phyloP scores from a whole-genome alignment of 2,797 vertebrate genomes.

The Rhodeus uyekii region DNA sequence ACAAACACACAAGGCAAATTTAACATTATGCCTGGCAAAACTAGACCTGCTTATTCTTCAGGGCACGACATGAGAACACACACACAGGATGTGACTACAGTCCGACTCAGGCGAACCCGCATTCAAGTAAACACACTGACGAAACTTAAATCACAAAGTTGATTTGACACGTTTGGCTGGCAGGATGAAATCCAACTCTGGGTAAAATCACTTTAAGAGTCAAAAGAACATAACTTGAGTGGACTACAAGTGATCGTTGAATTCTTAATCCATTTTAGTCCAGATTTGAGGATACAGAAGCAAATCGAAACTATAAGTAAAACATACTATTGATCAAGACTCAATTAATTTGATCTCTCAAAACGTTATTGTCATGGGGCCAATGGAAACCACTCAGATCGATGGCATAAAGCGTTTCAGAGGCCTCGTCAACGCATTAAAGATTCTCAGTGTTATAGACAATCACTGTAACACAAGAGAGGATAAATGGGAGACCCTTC shows the following conservation, averaged over 20 bases:
- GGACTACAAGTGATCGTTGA: not conserved
- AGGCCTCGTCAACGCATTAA: not conserved
- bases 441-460: not conserved
- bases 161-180: not conserved
- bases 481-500: slow-evolving; percentile 18
- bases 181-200: not conserved
- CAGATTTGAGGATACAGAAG: not conserved
- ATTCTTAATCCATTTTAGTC: not conserved
- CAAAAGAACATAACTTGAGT: not conserved
- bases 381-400: not conserved
- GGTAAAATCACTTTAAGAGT: not conserved
- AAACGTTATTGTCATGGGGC: not conserved
- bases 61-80: not conserved
- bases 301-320: not conserved
- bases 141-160: not conserved
- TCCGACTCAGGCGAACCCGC: not conserved
- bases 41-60: not conserved
- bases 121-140: slow-evolving; percentile 4
- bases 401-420: not conserved
- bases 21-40: not conserved
- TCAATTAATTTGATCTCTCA: not conserved
- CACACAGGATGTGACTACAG: slow-evolving; percentile 30
- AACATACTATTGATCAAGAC: not conserved
- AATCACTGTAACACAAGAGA: slow-evolving; percentile 15
- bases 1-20: slow-evolving; percentile 26